Evolutionary conservation across 2,797 vertebrate genomes (phyloP).

Genomic region (Botia kubotai): DNA sequence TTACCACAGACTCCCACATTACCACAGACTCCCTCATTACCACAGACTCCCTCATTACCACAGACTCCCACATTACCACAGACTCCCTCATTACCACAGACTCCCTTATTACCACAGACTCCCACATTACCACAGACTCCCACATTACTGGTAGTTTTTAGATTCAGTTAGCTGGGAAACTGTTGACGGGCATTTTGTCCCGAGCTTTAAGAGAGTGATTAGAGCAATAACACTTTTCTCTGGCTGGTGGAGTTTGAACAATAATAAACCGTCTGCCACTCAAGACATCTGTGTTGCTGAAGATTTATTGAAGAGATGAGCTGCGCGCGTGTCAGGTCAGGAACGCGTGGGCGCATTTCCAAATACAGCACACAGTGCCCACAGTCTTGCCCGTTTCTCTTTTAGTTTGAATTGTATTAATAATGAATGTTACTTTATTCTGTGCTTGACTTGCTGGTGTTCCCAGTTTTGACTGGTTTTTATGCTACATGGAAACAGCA

Average conservation of each 20-base stretch:
- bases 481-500: conserved; percentile 48
- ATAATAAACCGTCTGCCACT: conserved; percentile 25
- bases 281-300: conserved; percentile 1
- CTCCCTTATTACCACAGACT: too few species aligned
- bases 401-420: conserved; percentile 29
- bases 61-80: too few species aligned
- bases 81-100: too few species aligned
- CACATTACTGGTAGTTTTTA: too few species aligned
- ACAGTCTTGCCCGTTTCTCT: background rate
- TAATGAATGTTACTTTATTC: conserved; percentile 45
- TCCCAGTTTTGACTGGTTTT: conserved; percentile 45
- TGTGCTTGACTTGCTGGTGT: conserved; percentile 54
- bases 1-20: too few species aligned
- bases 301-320: conserved; percentile 30
- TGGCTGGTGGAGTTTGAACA: conserved; percentile 1
- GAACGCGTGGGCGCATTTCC: too few species aligned
- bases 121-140: too few species aligned
- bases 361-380: background rate
- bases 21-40: too few species aligned
- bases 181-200: too few species aligned
- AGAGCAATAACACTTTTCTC: background rate
- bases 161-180: too few species aligned
- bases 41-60: too few species aligned
- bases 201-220: background rate
- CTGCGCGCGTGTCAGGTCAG: too few species aligned